A percentile compares a stretch with the other conserved stretches of the same genome.
phyloP scores from a whole-genome alignment of 2,113 vertebrate genomes.

The Uria aalge region DNA sequence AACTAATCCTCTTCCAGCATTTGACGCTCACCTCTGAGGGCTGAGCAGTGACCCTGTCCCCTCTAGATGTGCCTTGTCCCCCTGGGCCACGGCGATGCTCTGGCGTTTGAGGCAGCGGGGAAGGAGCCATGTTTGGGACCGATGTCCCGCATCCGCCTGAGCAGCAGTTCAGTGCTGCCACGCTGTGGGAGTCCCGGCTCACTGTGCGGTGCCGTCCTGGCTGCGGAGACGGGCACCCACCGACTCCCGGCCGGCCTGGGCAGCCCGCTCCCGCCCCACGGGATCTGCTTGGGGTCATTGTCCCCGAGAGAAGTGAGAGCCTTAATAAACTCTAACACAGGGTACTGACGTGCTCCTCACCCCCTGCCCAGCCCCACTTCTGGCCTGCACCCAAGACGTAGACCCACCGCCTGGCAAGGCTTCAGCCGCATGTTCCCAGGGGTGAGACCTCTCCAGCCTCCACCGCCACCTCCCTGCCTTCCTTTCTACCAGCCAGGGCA shows the following conservation, averaged over 20 bases:
- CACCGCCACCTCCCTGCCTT: not conserved
- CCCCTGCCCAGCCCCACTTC: not conserved
- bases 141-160: accelerated
- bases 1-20: not conserved
- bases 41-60: accelerated
- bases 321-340: not conserved
- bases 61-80: too few species aligned
- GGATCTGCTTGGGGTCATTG: not conserved
- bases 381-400: not conserved
- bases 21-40: accelerated
- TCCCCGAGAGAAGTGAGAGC: accelerated
- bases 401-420: not conserved
- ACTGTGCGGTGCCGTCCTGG: not conserved
- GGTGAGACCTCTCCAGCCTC: not conserved
- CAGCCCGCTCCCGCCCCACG: accelerated
- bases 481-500: accelerated
- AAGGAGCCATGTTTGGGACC: not conserved
- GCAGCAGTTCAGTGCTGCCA: not conserved
- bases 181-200: not conserved
- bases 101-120: accelerated
- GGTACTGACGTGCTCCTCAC: not conserved
- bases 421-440: accelerated
- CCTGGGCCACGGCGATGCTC: too few species aligned
- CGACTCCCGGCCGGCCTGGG: accelerated
- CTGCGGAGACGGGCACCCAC: not conserved